Base-by-base conservation (phyloP, 2,797 vertebrate genomes). In the Pseudochromis fuscus region DNA sequence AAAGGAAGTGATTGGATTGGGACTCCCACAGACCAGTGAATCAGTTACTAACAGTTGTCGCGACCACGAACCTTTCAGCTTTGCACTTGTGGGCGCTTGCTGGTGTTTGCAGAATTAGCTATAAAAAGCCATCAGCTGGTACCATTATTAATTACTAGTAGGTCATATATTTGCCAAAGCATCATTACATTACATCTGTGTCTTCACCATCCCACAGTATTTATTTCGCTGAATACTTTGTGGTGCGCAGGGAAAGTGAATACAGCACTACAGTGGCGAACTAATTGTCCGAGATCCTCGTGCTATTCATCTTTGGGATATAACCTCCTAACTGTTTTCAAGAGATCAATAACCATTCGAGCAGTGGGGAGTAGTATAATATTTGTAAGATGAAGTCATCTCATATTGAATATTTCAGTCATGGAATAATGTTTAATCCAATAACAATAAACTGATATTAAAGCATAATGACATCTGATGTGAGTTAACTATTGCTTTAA, bases 321-420 rank as follows among this genome's bases (percentile, higher is more conserved):
- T 71, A 71, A 63, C 53, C 63, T 51, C 49, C 51, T 67, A 62
- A 28, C 61, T 33, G 6, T 75, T 75, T 81, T 37, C 59, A 73
- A 78, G 63, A 44, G 55, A 89, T 90, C 81, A 82, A 86, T 87
- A 53, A 55, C 57, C 42, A 27, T 71, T 75, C 48, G 68, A 52
- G 25, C 38, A 57, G 15, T 40, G 44, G 51, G 35, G 42, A 62
- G 55, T 25, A 40, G 55, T 44, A 30, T 31, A 55, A 63, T 56
- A 70, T 63, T 33, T 51, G 24, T 52, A 37, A 30, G 33, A 62
- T 75, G 27, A 35, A 55, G 49, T 64, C 23, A 45, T 63, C 38
- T 69, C 45, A 53, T 67, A 42, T 51, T 62, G 30, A 66, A 63
- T 69, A 45, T 62, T 72, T 72, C 31, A 74, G 82, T 73, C 48